A percentile compares a stretch with the other conserved stretches of the same genome.
Conservation (phyloP, 64 coral and sea anemone genomes). For the Pocillopora verrucosa region DNA sequence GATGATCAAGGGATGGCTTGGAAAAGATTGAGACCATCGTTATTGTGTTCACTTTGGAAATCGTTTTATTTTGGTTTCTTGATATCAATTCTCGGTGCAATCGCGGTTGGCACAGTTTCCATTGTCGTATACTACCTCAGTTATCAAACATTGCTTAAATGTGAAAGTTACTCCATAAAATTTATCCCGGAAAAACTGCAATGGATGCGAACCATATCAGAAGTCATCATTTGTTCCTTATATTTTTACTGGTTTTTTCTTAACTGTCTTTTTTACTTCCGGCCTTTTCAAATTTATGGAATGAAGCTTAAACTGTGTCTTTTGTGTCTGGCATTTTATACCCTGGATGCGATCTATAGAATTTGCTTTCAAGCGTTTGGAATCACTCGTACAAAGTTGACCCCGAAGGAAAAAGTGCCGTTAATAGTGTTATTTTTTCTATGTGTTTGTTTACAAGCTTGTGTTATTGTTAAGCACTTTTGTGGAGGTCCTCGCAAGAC, state of each 20-base stretch:
- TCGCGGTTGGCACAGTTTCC: not conserved
- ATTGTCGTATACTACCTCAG: not conserved
- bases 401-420: not conserved
- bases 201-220: not conserved
- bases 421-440: not conserved
- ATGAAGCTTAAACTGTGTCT: not conserved
- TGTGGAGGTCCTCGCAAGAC: not conserved
- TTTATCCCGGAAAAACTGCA: not conserved
- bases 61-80: constrained; percentile 4
- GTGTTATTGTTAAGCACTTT: not conserved
- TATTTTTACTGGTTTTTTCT: constrained; percentile 1
- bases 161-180: not conserved
- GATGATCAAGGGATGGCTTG: not conserved
- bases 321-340: not conserved
- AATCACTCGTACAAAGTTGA: not conserved
- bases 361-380: not conserved
- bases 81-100: not conserved
- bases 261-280: not conserved
- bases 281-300: not conserved
- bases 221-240: not conserved
- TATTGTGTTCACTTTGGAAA: not conserved
- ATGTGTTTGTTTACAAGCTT: not conserved
- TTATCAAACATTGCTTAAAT: constrained; percentile 4
- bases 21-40: not conserved
- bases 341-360: not conserved